Conservation (phyloP, 2,113 vertebrate genomes). For the Phyllopteryx taeniolatus region DNA sequence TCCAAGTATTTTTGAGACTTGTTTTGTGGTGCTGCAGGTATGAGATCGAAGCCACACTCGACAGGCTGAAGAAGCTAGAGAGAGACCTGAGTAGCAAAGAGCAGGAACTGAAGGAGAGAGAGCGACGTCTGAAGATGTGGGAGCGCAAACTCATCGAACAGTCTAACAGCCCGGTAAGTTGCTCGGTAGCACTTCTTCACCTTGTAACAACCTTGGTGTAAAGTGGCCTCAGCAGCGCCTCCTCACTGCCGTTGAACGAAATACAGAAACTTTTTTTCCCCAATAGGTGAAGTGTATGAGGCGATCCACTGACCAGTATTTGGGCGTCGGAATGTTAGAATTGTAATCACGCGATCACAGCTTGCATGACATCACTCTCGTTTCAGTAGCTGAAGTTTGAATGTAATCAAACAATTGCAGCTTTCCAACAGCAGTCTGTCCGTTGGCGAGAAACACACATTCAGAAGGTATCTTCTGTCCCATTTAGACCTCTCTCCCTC, state of each 20-base stretch:
- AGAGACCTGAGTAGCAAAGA: constrained; percentile 97
- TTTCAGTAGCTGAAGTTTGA: no score
- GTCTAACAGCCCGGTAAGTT: constrained; percentile 93
- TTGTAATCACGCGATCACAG: no score
- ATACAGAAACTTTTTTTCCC: not conserved
- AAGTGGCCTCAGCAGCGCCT: constrained; percentile 5
- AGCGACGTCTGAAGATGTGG: constrained; percentile 93
- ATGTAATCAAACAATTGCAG: no score
- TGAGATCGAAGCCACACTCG: constrained; percentile 97
- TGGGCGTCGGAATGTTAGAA: no score
- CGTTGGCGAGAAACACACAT: no score
- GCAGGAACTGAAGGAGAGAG: constrained; percentile 93
- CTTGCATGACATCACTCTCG: no score
- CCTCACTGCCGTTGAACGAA: not conserved
- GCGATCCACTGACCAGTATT: not conserved
- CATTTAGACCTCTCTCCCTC: no score
- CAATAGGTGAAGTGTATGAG: constrained; percentile 10
- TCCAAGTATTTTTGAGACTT: not conserved
- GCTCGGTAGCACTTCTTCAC: constrained; percentile 18
- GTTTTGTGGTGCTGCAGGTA: constrained; percentile 72
- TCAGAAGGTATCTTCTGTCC: no score
- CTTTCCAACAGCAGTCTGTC: no score
- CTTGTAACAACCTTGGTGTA: constrained; percentile 6
- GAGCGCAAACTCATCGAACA: constrained; percentile 95
- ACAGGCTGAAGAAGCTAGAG: constrained; percentile 96